A percentile compares a stretch with the other conserved stretches of the same genome.
phyloP scores from a whole-genome alignment of 1,140 invertebrate species.

The Cotesia typhae region DNA sequence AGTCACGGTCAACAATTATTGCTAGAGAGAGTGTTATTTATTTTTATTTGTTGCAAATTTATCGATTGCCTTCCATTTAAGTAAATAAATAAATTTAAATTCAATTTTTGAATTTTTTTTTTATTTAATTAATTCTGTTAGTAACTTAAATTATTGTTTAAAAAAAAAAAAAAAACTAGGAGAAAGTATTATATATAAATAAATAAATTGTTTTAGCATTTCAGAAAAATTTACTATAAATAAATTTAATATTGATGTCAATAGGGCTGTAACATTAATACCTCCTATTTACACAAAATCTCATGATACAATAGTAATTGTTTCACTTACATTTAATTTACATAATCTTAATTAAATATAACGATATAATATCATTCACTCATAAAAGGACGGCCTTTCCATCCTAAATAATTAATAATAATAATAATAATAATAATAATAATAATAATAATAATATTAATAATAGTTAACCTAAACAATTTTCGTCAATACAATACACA shows the following conservation, averaged over 20 bases:
- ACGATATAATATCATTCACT: too few relatives aligned
- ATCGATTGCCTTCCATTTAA: conserved; percentile 67
- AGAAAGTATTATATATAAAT: conserved; percentile 11
- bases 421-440: too few relatives aligned
- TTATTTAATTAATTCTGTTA: not conserved
- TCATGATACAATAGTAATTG: conserved; percentile 32
- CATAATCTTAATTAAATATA: too few relatives aligned
- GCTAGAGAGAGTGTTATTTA: conserved; percentile 67
- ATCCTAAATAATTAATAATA: not conserved
- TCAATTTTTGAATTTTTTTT: conserved; percentile 37
- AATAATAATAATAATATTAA: too few relatives aligned
- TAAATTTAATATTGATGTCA: conserved; percentile 56
- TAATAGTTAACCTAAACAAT: too few relatives aligned
- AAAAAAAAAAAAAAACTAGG: not conserved
- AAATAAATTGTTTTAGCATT: conserved; percentile 49
- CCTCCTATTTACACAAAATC: conserved; percentile 59
- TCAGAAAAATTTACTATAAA: conserved; percentile 64
- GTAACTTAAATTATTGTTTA: not conserved
- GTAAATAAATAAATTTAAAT: conserved; percentile 64
- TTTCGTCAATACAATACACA: too few relatives aligned
- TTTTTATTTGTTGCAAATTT: conserved; percentile 68
- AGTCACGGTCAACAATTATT: conserved; percentile 62
- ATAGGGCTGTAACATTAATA: conserved; percentile 53
- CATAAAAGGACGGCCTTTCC: not conserved
- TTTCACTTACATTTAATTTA: not conserved